These are phyloP conservation scores for Elgaria multicarinata DNA, from an alignment of 2,113 vertebrate species.

Conservation along the genomic window DNA sequence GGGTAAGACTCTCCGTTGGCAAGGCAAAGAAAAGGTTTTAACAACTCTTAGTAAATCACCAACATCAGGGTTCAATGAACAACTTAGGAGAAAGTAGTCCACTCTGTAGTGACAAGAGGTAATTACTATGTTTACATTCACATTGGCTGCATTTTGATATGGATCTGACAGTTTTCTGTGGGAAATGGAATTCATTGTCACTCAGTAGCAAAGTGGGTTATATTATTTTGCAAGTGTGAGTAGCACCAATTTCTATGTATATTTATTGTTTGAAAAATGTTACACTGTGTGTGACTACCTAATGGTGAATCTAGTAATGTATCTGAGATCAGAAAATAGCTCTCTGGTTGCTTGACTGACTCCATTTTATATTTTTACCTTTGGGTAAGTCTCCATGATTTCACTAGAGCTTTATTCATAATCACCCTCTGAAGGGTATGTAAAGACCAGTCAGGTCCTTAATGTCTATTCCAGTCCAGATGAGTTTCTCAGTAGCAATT, in stretches of 20 bases:
- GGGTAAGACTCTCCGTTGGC: conserved; percentile 43
- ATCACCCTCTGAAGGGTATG: neutral
- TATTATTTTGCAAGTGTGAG: conserved; percentile 12
- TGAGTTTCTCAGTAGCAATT: neutral
- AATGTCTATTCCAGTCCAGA: fast-evolving
- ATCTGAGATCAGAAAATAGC: neutral
- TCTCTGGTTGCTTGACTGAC: conserved; percentile 22
- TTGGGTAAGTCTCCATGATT: fast-evolving
- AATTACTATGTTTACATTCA: conserved; percentile 70
- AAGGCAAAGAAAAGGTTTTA: conserved; percentile 54
- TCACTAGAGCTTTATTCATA: neutral
- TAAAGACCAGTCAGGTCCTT: neutral
- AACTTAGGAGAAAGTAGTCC: conserved; percentile 57
- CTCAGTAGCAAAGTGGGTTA: neutral
- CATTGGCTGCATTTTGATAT: conserved; percentile 48
- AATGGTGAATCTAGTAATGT: conserved; percentile 35
- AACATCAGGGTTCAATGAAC: conserved; percentile 69
- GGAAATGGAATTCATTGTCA: conserved; percentile 44
- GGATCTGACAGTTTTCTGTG: conserved; percentile 48
- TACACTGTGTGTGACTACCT: neutral
- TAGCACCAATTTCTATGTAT: neutral
- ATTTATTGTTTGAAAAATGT: neutral
- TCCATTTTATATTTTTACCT: conserved; percentile 1
- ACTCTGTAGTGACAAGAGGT: conserved; percentile 52
- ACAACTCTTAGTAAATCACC: conserved; percentile 73